Percentiles rank a stretch among this genome's conserved stretches.
phyloP scores from a whole-genome alignment of 2,888 invertebrate genomes.

The Hecatera dysodea region DNA sequence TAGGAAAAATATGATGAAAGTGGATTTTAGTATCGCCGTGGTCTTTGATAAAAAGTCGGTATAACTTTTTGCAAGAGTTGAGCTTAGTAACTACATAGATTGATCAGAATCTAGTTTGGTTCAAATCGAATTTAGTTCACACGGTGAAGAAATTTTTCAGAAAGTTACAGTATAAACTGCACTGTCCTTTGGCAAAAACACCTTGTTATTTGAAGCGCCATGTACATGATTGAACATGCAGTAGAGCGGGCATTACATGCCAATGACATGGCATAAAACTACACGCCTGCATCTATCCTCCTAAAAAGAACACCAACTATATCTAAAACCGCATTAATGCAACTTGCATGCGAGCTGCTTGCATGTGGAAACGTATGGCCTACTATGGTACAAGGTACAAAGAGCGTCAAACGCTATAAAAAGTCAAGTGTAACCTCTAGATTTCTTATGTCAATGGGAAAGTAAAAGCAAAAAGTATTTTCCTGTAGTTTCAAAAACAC shows the following conservation, averaged over 20 bases:
- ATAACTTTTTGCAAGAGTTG: background rate
- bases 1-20: conserved; percentile 1
- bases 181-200: background rate
- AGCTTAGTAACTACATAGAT: background rate
- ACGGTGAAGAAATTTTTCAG: background rate
- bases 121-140: conserved; percentile 2
- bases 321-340: background rate
- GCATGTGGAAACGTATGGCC: too few relatives aligned
- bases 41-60: background rate
- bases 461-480: too few relatives aligned
- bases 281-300: background rate
- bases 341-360: too few relatives aligned
- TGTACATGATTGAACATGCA: background rate
- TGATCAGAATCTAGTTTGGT: background rate
- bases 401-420: too few relatives aligned
- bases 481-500: background rate
- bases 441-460: too few relatives aligned
- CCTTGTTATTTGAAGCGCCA: too few relatives aligned
- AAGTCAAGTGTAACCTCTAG: too few relatives aligned
- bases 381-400: too few relatives aligned
- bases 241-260: background rate
- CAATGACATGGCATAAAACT: background rate
- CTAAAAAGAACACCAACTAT: background rate
- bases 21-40: conserved; percentile 1
- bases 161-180: background rate